phyloP scores from a whole-genome alignment of 2,113 vertebrate species.

The Promerops cafer region DNA sequence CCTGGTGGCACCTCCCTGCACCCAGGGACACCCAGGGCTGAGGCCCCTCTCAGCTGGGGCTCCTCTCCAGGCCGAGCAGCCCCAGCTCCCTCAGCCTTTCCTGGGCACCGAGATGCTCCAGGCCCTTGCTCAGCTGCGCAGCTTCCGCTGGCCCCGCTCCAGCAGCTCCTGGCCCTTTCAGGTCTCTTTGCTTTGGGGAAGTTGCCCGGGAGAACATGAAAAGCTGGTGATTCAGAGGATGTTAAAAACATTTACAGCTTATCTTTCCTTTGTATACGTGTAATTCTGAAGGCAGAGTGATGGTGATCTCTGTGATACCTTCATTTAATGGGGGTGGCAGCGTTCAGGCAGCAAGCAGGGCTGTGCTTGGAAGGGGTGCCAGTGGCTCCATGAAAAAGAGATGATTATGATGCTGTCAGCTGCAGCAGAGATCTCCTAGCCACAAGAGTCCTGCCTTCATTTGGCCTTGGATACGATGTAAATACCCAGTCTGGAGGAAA shows the following conservation, averaged over 20 bases:
- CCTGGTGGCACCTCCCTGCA: background rate
- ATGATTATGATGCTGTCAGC: conserved; percentile 6
- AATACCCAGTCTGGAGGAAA: background rate
- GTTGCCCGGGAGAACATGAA: accelerated
- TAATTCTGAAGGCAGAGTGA: background rate
- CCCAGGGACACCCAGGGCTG: background rate
- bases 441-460: background rate
- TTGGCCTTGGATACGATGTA: background rate
- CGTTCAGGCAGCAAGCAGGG: background rate
- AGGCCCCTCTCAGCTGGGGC: background rate
- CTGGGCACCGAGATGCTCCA: background rate
- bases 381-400: background rate
- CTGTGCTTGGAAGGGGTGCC: background rate
- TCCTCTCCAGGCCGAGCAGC: background rate
- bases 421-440: background rate
- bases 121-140: background rate
- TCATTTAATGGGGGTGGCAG: background rate
- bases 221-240: background rate
- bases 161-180: background rate
- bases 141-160: background rate
- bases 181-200: background rate
- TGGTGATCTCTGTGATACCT: background rate
- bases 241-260: background rate
- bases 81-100: background rate
- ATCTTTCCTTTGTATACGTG: background rate